These are phyloP conservation scores for Eptatretus burgeri DNA, from an alignment of 2,113 vertebrate genomes.

Conservation along the genomic window DNA sequence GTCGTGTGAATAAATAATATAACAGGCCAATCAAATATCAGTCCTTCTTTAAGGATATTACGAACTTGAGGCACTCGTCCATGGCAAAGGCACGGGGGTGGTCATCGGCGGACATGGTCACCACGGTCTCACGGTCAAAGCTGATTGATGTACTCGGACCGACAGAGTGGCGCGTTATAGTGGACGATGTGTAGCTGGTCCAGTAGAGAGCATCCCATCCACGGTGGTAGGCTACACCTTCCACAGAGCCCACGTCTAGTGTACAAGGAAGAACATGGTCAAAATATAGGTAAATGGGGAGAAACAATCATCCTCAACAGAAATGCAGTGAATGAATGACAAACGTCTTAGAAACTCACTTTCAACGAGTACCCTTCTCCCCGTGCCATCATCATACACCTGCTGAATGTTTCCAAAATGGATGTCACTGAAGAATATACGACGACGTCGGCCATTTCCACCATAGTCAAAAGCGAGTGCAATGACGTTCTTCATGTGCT, in stretches of 20 bases:
- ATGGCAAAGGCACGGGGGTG: conserved; percentile 74
- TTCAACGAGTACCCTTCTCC: conserved; percentile 59
- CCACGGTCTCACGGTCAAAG: conserved; percentile 62
- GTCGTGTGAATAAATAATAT: too few relatives aligned
- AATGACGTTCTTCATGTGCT: conserved; percentile 93
- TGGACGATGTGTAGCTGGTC: conserved; percentile 89
- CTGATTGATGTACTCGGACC: conserved; percentile 49
- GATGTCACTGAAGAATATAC: conserved; percentile 90
- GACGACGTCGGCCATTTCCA: conserved; percentile 25
- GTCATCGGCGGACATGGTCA: conserved; percentile 86
- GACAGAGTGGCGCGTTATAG: conserved; percentile 72
- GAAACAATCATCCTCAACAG: background rate
- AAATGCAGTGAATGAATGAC: background rate
- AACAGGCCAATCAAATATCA: too few relatives aligned
- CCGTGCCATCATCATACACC: conserved; percentile 51
- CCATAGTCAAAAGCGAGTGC: conserved; percentile 73
- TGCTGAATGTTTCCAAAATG: conserved; percentile 97
- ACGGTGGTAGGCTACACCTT: conserved; percentile 75
- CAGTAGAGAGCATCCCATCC: conserved; percentile 84
- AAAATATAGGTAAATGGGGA: background rate
- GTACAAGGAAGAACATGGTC: background rate
- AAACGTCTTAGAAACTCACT: conserved; percentile 24
- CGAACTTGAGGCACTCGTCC: conserved; percentile 86
- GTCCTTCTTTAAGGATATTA: background rate
- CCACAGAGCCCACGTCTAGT: conserved; percentile 70